Evolutionary conservation across 2,797 vertebrate species (phyloP).

Genomic region (Xenentodon cancila): DNA sequence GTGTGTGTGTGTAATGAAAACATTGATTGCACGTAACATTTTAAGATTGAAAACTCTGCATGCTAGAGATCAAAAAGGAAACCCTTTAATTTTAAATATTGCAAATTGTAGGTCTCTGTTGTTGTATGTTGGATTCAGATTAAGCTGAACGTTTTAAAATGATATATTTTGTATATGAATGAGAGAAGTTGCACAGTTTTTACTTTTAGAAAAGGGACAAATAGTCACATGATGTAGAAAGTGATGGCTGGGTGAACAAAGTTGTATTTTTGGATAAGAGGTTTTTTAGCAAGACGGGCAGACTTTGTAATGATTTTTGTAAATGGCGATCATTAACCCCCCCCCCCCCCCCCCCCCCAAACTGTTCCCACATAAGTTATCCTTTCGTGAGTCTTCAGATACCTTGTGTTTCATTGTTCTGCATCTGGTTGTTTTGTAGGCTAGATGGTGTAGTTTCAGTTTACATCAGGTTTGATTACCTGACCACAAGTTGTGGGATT

Average conservation of each 20-base stretch:
- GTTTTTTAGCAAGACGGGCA: constrained; percentile 45
- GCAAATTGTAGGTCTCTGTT: neutral
- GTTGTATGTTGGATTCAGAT: constrained; percentile 56
- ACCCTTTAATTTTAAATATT: constrained; percentile 34
- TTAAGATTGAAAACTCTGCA: constrained; percentile 20
- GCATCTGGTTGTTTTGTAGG: constrained; percentile 10
- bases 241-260: constrained; percentile 59
- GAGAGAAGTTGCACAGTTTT: constrained; percentile 68
- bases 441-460: constrained; percentile 6
- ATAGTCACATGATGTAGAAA: constrained; percentile 28
- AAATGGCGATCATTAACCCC: constrained; percentile 46
- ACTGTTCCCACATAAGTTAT: constrained; percentile 19
- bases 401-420: constrained; percentile 30
- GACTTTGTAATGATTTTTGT: constrained; percentile 47
- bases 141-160: constrained; percentile 61
- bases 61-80: constrained; percentile 39
- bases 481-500: no score
- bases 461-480: constrained; percentile 13
- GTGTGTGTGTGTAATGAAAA: neutral
- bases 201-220: constrained; percentile 51
- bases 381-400: constrained; percentile 28
- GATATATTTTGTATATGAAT: constrained; percentile 67
- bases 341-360: constrained; percentile 36
- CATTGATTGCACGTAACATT: constrained; percentile 6
- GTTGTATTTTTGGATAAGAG: constrained; percentile 65